A percentile compares a stretch with the other conserved stretches of the same genome.
Evolutionary conservation across 2,888 invertebrate species (phyloP).

Genomic region (Erynnis tages): DNA sequence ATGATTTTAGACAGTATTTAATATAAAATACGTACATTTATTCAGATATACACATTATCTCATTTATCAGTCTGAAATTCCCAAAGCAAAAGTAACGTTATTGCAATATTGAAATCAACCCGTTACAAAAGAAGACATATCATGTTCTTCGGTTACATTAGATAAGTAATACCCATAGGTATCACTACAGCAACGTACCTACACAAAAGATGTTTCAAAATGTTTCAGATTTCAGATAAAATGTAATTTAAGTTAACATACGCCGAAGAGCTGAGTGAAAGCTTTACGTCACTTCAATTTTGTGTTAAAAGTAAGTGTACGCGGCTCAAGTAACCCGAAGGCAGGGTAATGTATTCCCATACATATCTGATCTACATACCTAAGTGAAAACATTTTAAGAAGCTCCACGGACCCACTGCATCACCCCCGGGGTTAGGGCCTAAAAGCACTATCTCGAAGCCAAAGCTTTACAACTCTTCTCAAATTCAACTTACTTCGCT

Average conservation of each 20-base stretch:
- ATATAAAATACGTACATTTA: no score
- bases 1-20: no score
- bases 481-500: conserved; percentile 81
- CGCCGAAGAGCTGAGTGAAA: conserved; percentile 72
- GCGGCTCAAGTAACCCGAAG: conserved; percentile 75
- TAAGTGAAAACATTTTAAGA: conserved; percentile 82
- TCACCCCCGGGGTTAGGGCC: conserved; percentile 81
- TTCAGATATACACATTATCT: no score
- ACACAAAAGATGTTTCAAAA: conserved; percentile 52
- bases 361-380: conserved; percentile 70
- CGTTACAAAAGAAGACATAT: no score
- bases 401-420: conserved; percentile 79
- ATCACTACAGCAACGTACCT: conserved; percentile 3
- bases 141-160: not conserved
- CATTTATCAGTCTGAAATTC: no score
- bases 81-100: no score
- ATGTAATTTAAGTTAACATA: conserved; percentile 74
- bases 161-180: not conserved
- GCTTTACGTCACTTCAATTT: conserved; percentile 80
- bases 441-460: conserved; percentile 82
- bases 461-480: conserved; percentile 82
- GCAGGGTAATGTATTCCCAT: conserved; percentile 79
- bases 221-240: conserved; percentile 69
- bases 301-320: conserved; percentile 77
- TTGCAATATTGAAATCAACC: no score